These are phyloP conservation scores for Zaprionus capensis DNA, from an alignment of 1,140 invertebrate species.

Conservation along the genomic window DNA sequence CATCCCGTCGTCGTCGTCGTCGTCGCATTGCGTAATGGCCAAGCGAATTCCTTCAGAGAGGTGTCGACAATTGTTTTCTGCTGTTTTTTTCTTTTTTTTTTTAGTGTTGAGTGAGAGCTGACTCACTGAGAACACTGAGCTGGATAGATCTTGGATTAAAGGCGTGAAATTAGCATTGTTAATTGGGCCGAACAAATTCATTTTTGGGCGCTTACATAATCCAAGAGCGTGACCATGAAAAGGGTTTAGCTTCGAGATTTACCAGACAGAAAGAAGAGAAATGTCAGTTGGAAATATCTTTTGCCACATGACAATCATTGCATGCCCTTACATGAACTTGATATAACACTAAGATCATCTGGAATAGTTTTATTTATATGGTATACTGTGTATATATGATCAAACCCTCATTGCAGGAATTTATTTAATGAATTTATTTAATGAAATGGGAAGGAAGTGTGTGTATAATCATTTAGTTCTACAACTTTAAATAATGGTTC, in stretches of 20 bases:
- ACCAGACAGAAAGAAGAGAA: constrained; percentile 3
- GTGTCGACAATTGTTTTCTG: constrained; percentile 29
- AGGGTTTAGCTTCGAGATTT: constrained; percentile 50
- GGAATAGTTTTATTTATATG: neutral
- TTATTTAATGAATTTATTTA: too few species aligned
- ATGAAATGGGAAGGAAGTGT: too few species aligned
- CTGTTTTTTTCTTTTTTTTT: neutral
- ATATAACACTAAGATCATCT: neutral
- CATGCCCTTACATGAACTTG: neutral
- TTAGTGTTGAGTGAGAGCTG: neutral
- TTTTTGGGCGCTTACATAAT: constrained; percentile 59
- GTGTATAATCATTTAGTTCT: too few species aligned
- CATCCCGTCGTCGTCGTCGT: constrained; percentile 22
- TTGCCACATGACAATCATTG: neutral
- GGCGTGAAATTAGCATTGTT: constrained; percentile 58
- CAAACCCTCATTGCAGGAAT: too few species aligned
- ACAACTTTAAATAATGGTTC: too few species aligned
- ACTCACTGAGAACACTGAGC: constrained; percentile 41
- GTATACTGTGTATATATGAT: too few species aligned
- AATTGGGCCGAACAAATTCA: constrained; percentile 47
- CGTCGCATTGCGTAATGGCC: constrained; percentile 58
- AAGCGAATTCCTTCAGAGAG: constrained; percentile 58
- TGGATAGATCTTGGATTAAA: constrained; percentile 30
- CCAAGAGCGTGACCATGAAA: constrained; percentile 75
- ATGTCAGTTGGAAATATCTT: neutral